Conservation (phyloP, 2,797 vertebrate genomes). For the Arrhamphus sclerolepis region DNA sequence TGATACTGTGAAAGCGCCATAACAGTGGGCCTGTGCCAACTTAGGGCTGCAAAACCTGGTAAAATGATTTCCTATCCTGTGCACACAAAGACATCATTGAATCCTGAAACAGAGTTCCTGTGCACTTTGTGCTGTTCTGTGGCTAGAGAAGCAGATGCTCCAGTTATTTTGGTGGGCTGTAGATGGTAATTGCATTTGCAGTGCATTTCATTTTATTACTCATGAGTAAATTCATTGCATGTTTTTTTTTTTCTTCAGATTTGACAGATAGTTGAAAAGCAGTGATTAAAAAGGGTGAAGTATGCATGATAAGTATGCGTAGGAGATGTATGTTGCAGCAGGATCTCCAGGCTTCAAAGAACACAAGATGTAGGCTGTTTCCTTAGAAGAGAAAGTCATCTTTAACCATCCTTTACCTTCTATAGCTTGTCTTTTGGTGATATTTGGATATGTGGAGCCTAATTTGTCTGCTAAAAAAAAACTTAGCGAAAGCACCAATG, state of each 20-base stretch:
- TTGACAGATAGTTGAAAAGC: conserved; percentile 4
- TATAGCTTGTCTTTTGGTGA: conserved; percentile 27
- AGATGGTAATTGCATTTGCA: not conserved
- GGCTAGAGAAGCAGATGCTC: conserved; percentile 29
- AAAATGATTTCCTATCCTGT: conserved; percentile 65
- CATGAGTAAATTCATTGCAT: conserved; percentile 3
- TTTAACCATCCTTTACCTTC: conserved; percentile 39
- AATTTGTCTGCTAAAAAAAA: conserved; percentile 33
- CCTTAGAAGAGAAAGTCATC: conserved; percentile 25
- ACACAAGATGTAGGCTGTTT: conserved; percentile 14
- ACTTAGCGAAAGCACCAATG: not conserved
- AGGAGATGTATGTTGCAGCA: conserved; percentile 19
- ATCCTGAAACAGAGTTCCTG: conserved; percentile 48
- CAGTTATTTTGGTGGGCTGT: conserved; percentile 16
- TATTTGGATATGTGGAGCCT: conserved; percentile 39
- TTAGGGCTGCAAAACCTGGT: conserved; percentile 61
- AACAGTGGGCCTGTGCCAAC: conserved; percentile 34
- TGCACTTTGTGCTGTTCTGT: conserved; percentile 31
- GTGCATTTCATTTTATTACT: not conserved
- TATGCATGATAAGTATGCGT: not conserved
- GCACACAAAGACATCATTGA: conserved; percentile 75
- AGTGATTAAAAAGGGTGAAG: not conserved
- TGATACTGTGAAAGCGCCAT: conserved; percentile 21
- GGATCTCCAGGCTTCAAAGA: conserved; percentile 17
- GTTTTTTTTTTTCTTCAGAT: conserved; percentile 18